These are phyloP conservation scores for Elysia crispata DNA, from an alignment of 2,888 invertebrate genomes.

Conservation along the genomic window DNA sequence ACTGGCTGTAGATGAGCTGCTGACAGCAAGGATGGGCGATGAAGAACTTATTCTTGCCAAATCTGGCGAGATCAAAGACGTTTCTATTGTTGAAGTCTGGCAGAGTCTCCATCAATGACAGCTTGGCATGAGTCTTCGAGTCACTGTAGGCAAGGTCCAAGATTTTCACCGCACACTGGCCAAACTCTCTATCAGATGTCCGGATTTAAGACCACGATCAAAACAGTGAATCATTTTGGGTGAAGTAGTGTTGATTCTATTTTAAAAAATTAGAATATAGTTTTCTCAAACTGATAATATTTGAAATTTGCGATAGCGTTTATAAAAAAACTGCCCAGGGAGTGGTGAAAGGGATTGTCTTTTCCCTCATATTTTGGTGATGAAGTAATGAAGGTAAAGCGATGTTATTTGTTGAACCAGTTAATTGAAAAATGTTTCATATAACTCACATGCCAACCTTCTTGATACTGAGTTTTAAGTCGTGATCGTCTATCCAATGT, in stretches of 20 bases:
- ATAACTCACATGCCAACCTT: conserved; percentile 63
- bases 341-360: no score
- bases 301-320: no score
- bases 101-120: conserved; percentile 71
- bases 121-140: conserved; percentile 71
- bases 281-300: no score
- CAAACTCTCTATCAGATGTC: conserved; percentile 70
- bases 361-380: no score
- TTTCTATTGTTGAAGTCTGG: conserved; percentile 75
- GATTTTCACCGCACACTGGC: conserved; percentile 73
- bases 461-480: conserved; percentile 66
- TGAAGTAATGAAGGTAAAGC: no score
- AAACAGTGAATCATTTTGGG: no score
- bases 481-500: conserved; percentile 65
- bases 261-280: no score
- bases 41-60: conserved; percentile 76
- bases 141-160: conserved; percentile 73
- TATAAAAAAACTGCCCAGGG: no score
- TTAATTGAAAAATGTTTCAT: no score
- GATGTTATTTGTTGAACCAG: no score
- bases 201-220: no score
- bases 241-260: no score
- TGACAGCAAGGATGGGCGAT: conserved; percentile 79
- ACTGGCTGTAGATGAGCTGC: conserved; percentile 78
- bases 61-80: conserved; percentile 76